phyloP scores from a whole-genome alignment of 2,113 vertebrate species.

The Galbula dea region DNA sequence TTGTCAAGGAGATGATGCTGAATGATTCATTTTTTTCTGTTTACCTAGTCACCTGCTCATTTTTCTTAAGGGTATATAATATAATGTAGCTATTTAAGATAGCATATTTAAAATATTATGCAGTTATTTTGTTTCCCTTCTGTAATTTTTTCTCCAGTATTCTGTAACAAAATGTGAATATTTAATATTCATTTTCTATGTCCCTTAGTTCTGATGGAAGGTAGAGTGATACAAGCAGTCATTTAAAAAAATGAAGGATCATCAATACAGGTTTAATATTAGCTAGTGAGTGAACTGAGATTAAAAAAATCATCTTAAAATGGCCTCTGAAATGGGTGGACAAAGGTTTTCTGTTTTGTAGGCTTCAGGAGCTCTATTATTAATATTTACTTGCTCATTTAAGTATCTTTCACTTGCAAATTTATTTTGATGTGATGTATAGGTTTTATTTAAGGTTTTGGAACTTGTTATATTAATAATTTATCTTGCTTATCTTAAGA shows the following conservation, averaged over 20 bases:
- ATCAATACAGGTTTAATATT: not conserved
- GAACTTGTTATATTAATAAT: not conserved
- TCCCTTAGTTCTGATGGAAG: not conserved
- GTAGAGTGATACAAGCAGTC: not conserved
- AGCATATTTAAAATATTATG: not conserved
- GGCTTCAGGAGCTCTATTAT: not conserved
- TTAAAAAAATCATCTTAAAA: not conserved
- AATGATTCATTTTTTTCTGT: not conserved
- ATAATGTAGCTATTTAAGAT: not conserved
- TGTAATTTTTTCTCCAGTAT: accelerated
- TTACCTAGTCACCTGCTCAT: not conserved
- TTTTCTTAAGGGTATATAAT: not conserved
- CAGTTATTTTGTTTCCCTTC: not conserved
- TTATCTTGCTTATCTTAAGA: not conserved
- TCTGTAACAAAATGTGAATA: not conserved
- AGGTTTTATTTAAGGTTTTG: not conserved
- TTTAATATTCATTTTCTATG: not conserved
- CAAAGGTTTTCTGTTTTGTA: not conserved
- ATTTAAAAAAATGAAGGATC: not conserved
- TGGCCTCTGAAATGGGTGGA: not conserved
- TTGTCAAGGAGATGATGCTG: not conserved
- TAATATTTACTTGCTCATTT: not conserved
- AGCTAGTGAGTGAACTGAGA: not conserved
- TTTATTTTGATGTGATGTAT: not conserved
- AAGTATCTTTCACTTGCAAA: not conserved